Evolutionary conservation across 2,888 invertebrate species (phyloP).

Genomic region (Brenthis ino): DNA sequence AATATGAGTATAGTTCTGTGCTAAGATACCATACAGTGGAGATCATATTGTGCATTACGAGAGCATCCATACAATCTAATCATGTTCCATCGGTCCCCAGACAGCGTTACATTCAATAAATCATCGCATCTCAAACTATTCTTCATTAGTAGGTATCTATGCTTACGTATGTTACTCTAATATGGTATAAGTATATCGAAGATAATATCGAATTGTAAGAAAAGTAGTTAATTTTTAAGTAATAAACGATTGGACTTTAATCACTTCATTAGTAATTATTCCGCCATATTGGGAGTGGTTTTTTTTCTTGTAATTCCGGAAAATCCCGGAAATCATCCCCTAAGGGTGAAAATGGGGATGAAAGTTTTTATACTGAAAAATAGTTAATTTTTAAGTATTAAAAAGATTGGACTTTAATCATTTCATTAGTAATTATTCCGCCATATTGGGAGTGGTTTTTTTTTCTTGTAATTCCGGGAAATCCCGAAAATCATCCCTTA

Average conservation of each 20-base stretch:
- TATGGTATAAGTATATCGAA: background rate
- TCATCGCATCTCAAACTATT: constrained; percentile 69
- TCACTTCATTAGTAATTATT: no score
- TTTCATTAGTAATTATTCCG: no score
- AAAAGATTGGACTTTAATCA: no score
- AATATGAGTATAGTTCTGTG: background rate
- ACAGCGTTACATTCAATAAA: constrained; percentile 70
- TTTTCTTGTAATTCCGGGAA: no score
- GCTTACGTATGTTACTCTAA: background rate
- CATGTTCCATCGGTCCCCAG: constrained; percentile 54
- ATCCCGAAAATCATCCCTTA: no score
- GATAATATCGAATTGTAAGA: background rate
- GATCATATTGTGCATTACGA: constrained; percentile 53
- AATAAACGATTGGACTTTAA: no score
- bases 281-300: background rate
- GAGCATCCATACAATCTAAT: constrained; percentile 60
- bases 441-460: background rate
- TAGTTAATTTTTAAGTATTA: no score
- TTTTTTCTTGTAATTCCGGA: no score
- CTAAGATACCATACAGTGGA: constrained; percentile 2
- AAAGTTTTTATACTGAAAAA: no score
- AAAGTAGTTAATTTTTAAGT: no score
- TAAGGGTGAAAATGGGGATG: no score
- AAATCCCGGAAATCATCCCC: no score
- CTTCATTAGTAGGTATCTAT: background rate